Percentiles rank a stretch among this genome's conserved stretches.
phyloP scores from a whole-genome alignment of 2,797 vertebrate species.

The Notolepis coatsorum region DNA sequence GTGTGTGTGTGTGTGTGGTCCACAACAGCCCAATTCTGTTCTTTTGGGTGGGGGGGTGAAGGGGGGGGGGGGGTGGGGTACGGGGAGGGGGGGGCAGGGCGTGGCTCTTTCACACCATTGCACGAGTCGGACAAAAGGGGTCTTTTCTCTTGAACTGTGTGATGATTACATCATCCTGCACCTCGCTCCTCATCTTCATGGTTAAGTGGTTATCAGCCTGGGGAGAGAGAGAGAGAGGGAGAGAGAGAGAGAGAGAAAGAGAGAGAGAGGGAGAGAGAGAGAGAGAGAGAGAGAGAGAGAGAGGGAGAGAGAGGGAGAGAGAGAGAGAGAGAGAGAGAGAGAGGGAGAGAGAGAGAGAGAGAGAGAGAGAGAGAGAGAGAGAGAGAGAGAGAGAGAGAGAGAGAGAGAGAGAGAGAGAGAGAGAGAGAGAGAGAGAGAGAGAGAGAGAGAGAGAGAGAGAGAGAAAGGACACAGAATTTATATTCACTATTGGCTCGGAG shows the following conservation, averaged over 20 bases:
- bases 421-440: constrained; percentile 15
- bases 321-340: not conserved
- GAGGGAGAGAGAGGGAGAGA: constrained; percentile 11
- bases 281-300: constrained; percentile 11
- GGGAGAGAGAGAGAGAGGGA: constrained; percentile 11
- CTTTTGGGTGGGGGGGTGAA: constrained; percentile 2
- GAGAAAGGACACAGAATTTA: too few species aligned
- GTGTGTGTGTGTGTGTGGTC: constrained; percentile 23
- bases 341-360: constrained; percentile 9
- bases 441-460: not conserved
- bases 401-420: constrained; percentile 8
- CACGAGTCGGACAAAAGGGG: constrained; percentile 41
- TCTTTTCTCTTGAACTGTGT: constrained; percentile 45
- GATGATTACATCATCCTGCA: constrained; percentile 59
- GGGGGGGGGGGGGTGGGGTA: constrained; percentile 9
- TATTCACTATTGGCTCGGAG: too few species aligned
- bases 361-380: constrained; percentile 15
- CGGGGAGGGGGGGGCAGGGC: constrained; percentile 13
- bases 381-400: not conserved
- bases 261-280: not conserved
- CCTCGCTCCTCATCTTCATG: constrained; percentile 51
- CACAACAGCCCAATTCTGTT: constrained; percentile 35
- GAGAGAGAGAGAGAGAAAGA: constrained; percentile 12
- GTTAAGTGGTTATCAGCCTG: constrained; percentile 40
- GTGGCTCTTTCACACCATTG: constrained; percentile 58